Conservation (phyloP, 2,113 vertebrate genomes). For the Percina caprodes region DNA sequence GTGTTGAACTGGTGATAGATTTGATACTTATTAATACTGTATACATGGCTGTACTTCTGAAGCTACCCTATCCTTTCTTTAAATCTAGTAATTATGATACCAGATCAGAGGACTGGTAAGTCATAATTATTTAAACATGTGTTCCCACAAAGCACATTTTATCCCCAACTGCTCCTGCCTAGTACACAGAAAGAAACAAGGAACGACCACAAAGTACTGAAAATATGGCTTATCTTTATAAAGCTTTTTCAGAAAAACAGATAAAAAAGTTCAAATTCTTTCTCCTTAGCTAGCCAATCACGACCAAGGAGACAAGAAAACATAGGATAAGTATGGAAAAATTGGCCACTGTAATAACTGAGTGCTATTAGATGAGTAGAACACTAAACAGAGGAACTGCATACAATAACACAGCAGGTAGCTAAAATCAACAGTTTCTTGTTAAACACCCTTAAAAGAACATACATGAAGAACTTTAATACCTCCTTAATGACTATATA, state of each 20-base stretch:
- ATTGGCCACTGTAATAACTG: not conserved
- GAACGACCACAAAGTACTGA: not conserved
- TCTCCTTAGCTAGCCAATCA: not conserved
- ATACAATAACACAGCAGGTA: not conserved
- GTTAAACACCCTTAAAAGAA: not conserved
- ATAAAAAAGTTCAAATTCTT: not conserved
- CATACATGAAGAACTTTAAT: not conserved
- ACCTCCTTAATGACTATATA: not conserved
- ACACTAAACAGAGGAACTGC: not conserved
- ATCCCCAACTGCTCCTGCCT: not conserved
- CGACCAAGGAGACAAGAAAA: not conserved
- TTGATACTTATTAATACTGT: not conserved
- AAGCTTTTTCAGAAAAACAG: not conserved
- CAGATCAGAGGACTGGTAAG: not conserved
- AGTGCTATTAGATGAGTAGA: not conserved
- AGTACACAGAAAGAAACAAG: conserved; percentile 12
- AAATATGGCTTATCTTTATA: not conserved
- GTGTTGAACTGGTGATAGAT: conserved; percentile 1
- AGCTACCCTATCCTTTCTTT: not conserved
- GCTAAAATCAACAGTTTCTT: not conserved
- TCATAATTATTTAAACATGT: conserved; percentile 10
- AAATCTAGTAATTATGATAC: not conserved
- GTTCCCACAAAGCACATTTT: not conserved
- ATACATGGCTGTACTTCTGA: not conserved
- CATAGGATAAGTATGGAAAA: not conserved